Evolutionary conservation across 2,113 vertebrate species (phyloP), one percentile per base, ranked within the genome.

Genomic region (Cephalopterus ornatus): DNA sequence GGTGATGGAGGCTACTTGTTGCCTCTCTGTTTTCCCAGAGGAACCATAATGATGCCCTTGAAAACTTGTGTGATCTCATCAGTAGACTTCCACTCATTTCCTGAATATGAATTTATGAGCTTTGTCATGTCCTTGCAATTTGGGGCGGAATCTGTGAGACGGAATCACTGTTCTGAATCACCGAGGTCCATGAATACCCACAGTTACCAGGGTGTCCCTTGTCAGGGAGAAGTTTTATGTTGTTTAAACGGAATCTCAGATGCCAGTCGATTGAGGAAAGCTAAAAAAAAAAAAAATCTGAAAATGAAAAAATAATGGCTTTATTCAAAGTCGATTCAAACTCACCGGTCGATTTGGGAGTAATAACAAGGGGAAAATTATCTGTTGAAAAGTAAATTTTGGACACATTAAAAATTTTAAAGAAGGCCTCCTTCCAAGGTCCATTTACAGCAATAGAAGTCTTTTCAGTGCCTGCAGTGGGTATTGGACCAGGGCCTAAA

Each of bases 301-400:
- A 94, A 96, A 94, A 92, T 86, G 35, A 80, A 87, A 91, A 94
- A 88, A 95, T 95, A 96, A 93, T 93, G 28, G 67, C 74, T 86
- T 76, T 88, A 94, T 96, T 95, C 85, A 94, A 94, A 67, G 63
- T 41, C 35, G 81, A 70, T 92, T 83, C 59, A 56, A 89, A 75
- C 63, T 90, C n/a, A 3, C 50, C 8, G 14, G 87, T 89, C 52
- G 37, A 71, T 91, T 83, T 59, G 76, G 77, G 88, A 88, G 50
- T 82, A 59, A 89, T 89, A 95, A 85, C 78, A 95, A 79, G 90
- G 88, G 88, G 59, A 88, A 97, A 92, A 92, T 89, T 95, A 96
- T 96, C 92, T 94, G 93, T 93, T 95, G 93, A 94, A 92, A 96
- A 94, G 90, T 80, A 88, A 89, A 94, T 96, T 96, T 88, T 89